A percentile compares a stretch with the other conserved stretches of the same genome.
These are phyloP conservation scores for Aproaerema taeniolella DNA, from an alignment of 2,888 invertebrate species.

Conservation along the genomic window DNA sequence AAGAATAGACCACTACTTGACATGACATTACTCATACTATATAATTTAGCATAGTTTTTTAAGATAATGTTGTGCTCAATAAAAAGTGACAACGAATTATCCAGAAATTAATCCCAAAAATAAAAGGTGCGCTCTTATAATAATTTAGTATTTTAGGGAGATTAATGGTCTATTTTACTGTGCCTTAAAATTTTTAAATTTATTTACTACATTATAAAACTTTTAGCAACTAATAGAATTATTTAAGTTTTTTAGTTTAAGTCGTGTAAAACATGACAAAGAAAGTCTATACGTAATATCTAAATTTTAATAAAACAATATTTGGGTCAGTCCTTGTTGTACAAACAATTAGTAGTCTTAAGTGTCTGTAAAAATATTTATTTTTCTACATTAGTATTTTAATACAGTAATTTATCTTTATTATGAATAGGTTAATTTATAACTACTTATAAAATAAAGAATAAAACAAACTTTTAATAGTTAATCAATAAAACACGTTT, in stretches of 20 bases:
- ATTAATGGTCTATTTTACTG: conserved; percentile 26
- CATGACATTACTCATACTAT: too few species aligned
- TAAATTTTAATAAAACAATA: background rate
- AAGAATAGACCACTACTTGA: too few species aligned
- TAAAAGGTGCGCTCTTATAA: background rate
- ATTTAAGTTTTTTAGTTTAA: background rate
- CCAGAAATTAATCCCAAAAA: background rate
- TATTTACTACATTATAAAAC: background rate
- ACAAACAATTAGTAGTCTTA: conserved; percentile 2
- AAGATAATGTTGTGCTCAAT: too few species aligned
- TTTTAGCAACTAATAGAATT: too few species aligned
- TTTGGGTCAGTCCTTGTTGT: conserved; percentile 1
- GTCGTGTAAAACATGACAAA: conserved; percentile 42
- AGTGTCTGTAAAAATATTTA: background rate
- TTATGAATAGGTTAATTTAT: conserved; percentile 23
- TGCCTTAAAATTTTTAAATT: conserved; percentile 18
- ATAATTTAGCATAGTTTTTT: too few species aligned
- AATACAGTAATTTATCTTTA: background rate
- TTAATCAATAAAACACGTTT: too few species aligned
- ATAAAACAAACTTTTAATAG: too few species aligned
- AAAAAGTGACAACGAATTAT: conserved; percentile 17
- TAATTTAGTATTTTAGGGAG: too few species aligned
- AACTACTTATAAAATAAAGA: background rate
- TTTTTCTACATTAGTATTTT: too few species aligned
- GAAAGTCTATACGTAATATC: too few species aligned